Evolutionary conservation across 2,797 vertebrate species (phyloP), one percentile per base, ranked within the genome.

Genomic region (Sparus aurata): DNA sequence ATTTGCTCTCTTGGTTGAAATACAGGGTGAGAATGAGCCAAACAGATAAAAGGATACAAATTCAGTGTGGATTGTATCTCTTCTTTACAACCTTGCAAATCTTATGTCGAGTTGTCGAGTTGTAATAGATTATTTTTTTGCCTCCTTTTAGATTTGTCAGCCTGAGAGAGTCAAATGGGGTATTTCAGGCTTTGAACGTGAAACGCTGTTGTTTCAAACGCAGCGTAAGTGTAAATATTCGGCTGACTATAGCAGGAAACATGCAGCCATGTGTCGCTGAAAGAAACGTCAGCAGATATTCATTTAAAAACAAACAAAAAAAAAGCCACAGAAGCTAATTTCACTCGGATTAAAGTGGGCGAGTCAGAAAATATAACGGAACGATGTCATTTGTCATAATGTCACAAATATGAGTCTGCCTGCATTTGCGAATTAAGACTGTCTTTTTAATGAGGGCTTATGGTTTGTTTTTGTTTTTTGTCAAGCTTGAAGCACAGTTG

Each of bases 1-100:
- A 16, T 73, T 10, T 17, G n/a, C 9, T 9, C 16, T 62, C n/a
- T 57, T 17, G 43, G 38, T 74, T 59, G 18, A 73, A 66, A 73
- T 13, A 18, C 5, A 49, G 20, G 16, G 7, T 34, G 34, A 34
- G 13, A 70, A 66, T 20, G 66, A n/a, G 34, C 18, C 0, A 1
- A 55, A 50, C 20, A 68, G 27, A 25, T 16, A 22, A 69, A 53
- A 25, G 10, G 1, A n/a, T 10, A 34, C 47, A 58, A 53, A 57
- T 38, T 27, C 3, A 67, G 12, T 60, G 0, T 38, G n/a, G 3
- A 43, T 70, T 17, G 18, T 20, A 49, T 38, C 57, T 57, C 49
- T 67, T 25, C 27, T 61, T 30, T 58, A 23, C 22, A 46, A 57
- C 13, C 9, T 54, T 30, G 12, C 18, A 50, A 49, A 60, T 43